phyloP scores from a whole-genome alignment of 2,888 invertebrate species.

The Philereme vetulata region DNA sequence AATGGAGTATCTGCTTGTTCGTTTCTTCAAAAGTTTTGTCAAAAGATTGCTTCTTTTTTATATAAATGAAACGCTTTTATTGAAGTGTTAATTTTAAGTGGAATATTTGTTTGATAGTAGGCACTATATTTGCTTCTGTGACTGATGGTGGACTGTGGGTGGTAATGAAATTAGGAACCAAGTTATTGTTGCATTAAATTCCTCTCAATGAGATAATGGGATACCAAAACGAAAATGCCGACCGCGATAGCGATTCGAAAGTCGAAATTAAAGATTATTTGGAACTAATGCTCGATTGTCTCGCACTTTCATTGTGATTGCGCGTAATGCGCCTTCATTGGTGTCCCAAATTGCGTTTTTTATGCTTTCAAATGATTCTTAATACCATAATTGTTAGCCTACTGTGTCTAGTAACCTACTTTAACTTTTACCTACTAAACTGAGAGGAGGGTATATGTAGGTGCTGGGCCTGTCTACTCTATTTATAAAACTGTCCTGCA shows the following conservation, averaged over 20 bases:
- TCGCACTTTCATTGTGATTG: slow-evolving; percentile 46
- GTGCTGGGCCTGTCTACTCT: too few relatives aligned
- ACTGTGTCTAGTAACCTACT: too few relatives aligned
- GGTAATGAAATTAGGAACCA: slow-evolving; percentile 76
- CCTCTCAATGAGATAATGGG: slow-evolving; percentile 67
- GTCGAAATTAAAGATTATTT: slow-evolving; percentile 40
- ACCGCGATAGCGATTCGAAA: slow-evolving; percentile 51
- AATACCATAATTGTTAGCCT: too few relatives aligned
- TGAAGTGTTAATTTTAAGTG: too few relatives aligned
- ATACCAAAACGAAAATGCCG: slow-evolving; percentile 58
- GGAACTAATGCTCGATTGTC: slow-evolving; percentile 45
- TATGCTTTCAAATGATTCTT: slow-evolving; percentile 10
- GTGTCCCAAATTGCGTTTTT: slow-evolving; percentile 21
- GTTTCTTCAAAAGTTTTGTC: too few relatives aligned
- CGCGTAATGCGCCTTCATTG: slow-evolving; percentile 13
- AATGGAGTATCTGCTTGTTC: too few relatives aligned
- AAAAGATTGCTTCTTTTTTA: too few relatives aligned
- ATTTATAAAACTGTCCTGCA: too few relatives aligned
- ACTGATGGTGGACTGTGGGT: slow-evolving; percentile 55
- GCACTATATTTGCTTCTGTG: not conserved
- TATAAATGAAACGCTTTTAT: too few relatives aligned
- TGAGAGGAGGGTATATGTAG: too few relatives aligned
- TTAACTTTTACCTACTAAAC: too few relatives aligned
- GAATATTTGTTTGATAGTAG: too few relatives aligned
- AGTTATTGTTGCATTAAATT: slow-evolving; percentile 79